These are phyloP conservation scores for Pachydiplax longipennis DNA, from an alignment of 2,888 invertebrate genomes.

Conservation along the genomic window DNA sequence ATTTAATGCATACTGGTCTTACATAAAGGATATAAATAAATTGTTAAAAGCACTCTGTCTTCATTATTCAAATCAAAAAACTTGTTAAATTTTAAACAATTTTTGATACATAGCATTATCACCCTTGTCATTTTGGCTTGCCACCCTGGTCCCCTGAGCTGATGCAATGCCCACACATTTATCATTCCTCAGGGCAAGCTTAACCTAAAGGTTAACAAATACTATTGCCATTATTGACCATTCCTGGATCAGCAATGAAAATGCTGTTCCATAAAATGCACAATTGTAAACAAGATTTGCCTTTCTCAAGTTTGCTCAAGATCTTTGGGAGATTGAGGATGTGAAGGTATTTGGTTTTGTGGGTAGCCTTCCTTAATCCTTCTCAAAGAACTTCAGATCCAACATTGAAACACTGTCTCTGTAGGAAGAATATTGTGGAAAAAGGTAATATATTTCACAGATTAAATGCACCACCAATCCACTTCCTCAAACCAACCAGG, in stretches of 20 bases:
- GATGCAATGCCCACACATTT: slow-evolving; percentile 48
- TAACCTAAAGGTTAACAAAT: slow-evolving; percentile 48
- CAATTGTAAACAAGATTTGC: slow-evolving; percentile 42
- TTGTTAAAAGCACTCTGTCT: slow-evolving; percentile 62
- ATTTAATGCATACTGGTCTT: slow-evolving; percentile 67
- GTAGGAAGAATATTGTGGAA: not conserved
- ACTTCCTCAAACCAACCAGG: slow-evolving; percentile 43
- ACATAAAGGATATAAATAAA: slow-evolving; percentile 52
- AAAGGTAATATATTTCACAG: not conserved
- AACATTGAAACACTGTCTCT: not conserved
- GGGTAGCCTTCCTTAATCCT: slow-evolving; percentile 25
- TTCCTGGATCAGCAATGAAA: slow-evolving; percentile 37
- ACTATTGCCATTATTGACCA: slow-evolving; percentile 49
- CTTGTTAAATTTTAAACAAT: slow-evolving; percentile 47
- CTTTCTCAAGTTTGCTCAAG: slow-evolving; percentile 1
- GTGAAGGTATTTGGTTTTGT: slow-evolving; percentile 27
- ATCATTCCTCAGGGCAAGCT: slow-evolving; percentile 46
- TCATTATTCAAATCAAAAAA: slow-evolving; percentile 47
- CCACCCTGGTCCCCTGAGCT: slow-evolving; percentile 63
- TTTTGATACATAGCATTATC: slow-evolving; percentile 47
- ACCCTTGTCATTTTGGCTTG: slow-evolving; percentile 59
- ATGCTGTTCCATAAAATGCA: slow-evolving; percentile 45
- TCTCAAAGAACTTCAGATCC: slow-evolving; percentile 18
- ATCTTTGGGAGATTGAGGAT: slow-evolving; percentile 24
- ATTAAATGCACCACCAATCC: slow-evolving; percentile 42